Percentiles rank a stretch among this genome's conserved stretches.
phyloP scores from a whole-genome alignment of 2,797 vertebrate species.

The Pangasius sanitwongsei region DNA sequence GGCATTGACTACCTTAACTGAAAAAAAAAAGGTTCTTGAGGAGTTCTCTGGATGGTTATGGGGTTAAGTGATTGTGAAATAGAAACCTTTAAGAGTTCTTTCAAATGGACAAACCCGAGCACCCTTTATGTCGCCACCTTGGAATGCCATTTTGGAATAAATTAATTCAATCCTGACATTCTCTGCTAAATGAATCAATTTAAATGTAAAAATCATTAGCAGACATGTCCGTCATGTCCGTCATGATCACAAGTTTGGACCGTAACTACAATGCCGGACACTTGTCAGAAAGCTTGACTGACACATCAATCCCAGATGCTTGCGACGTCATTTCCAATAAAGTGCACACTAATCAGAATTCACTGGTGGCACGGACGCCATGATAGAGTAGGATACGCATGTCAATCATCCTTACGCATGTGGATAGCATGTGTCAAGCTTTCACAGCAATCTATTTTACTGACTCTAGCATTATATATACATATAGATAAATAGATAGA shows the following conservation, averaged over 20 bases:
- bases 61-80: background rate
- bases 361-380: background rate
- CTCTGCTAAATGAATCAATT: background rate
- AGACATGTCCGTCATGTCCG: background rate
- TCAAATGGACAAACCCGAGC: background rate
- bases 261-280: background rate
- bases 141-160: background rate
- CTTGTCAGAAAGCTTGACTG: background rate
- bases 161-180: background rate
- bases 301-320: background rate
- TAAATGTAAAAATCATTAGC: background rate
- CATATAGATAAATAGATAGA: too few species aligned
- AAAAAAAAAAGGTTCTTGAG: background rate
- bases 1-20: too few species aligned
- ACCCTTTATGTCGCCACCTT: too few species aligned
- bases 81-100: background rate
- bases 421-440: too few species aligned
- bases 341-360: background rate
- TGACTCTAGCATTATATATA: too few species aligned
- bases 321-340: background rate
- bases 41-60: background rate
- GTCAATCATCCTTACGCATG: background rate
- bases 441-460: too few species aligned
- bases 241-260: background rate
- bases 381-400: background rate